A percentile compares a stretch with the other conserved stretches of the same genome.
Evolutionary conservation across 2,113 vertebrate genomes (phyloP).

Genomic region (Colius striatus): DNA sequence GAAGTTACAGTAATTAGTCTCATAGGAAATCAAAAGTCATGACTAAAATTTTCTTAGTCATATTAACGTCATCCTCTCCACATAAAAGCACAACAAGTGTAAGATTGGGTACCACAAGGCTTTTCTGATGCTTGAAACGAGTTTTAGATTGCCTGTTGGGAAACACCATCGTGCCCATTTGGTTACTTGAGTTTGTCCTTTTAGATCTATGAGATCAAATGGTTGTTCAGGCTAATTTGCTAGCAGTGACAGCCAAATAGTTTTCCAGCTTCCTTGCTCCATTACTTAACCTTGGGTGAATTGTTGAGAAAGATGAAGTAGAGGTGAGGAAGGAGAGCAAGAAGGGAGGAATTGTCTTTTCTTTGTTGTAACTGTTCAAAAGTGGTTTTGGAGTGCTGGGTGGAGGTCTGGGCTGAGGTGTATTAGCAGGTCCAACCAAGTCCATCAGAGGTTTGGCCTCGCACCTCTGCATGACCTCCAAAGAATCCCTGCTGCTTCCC

Average conservation of each 20-base stretch:
- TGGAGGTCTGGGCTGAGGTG: too few species aligned
- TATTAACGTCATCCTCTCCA: not conserved
- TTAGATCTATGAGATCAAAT: not conserved
- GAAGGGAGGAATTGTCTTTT: not conserved
- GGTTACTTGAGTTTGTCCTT: not conserved
- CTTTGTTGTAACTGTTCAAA: not conserved
- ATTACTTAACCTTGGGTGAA: not conserved
- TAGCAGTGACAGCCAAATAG: not conserved
- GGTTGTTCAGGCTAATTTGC: not conserved
- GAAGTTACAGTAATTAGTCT: not conserved
- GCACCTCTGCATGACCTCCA: not conserved
- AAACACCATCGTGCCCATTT: not conserved
- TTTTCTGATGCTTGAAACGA: not conserved
- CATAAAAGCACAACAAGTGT: not conserved
- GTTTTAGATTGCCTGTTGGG: not conserved
- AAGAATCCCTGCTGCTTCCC: not conserved
- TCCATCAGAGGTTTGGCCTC: not conserved
- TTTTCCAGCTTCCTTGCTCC: not conserved
- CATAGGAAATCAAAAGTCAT: not conserved
- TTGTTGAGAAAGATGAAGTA: not conserved
- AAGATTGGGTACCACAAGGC: rapidly evolving
- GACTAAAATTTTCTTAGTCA: not conserved
- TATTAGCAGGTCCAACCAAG: not conserved
- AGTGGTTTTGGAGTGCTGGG: not conserved
- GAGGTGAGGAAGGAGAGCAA: not conserved